Conservation (phyloP, 2,888 invertebrate species). For the Luperina testacea region DNA sequence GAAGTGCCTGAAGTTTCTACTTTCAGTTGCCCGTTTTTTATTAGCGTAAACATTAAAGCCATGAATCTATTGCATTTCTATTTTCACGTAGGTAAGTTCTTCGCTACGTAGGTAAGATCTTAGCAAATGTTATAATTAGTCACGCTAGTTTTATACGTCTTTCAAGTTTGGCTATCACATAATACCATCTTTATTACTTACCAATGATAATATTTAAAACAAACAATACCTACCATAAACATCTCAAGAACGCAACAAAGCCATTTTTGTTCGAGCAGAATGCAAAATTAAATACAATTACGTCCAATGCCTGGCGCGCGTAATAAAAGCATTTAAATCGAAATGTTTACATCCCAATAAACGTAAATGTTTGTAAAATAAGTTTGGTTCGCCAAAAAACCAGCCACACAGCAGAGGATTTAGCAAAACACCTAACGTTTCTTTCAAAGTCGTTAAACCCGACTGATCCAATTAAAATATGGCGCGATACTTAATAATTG, state of each 20-base stretch:
- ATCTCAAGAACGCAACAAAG: slow-evolving; percentile 14
- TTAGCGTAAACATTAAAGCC: neutral
- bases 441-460: slow-evolving; percentile 84
- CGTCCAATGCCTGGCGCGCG: slow-evolving; percentile 28
- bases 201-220: neutral
- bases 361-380: slow-evolving; percentile 60
- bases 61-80: neutral
- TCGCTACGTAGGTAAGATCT: neutral
- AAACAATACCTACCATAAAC: slow-evolving; percentile 10
- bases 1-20: neutral
- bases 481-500: slow-evolving; percentile 88
- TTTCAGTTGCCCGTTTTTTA: neutral
- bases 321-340: slow-evolving; percentile 57
- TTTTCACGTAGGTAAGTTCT: neutral
- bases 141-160: neutral
- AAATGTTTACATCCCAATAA: slow-evolving; percentile 66
- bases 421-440: slow-evolving; percentile 79
- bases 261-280: slow-evolving; percentile 9
- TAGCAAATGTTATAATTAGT: neutral
- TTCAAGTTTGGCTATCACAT: neutral
- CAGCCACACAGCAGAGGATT: slow-evolving; percentile 65
- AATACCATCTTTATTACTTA: neutral
- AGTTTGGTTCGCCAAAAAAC: slow-evolving; percentile 58
- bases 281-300: slow-evolving; percentile 43
- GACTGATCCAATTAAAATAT: slow-evolving; percentile 88